Percentiles rank a stretch among this genome's conserved stretches.
Evolutionary conservation across 2,797 vertebrate genomes (phyloP).

Genomic region (Schizopygopsis pylzovi): DNA sequence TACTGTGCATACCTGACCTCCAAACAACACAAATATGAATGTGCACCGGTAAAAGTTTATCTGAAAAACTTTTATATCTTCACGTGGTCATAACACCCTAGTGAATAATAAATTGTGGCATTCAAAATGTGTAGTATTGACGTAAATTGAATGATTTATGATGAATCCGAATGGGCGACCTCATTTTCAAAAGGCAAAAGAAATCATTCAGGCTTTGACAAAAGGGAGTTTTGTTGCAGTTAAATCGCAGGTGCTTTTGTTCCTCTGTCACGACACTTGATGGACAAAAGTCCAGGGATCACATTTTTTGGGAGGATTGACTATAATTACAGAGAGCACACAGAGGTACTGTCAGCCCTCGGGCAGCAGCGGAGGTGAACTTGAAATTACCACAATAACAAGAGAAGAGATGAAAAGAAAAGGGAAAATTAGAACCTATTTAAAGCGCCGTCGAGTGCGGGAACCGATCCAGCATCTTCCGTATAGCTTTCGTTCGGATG

Average conservation of each 20-base stretch:
- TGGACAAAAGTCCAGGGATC: conserved; percentile 39
- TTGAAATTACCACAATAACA: conserved; percentile 17
- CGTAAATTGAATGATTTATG: conserved; percentile 35
- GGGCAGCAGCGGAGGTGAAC: conserved; percentile 21
- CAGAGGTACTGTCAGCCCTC: conserved; percentile 39
- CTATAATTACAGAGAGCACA: conserved; percentile 36
- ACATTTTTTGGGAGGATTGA: conserved; percentile 36
- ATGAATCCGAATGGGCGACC: conserved; percentile 26
- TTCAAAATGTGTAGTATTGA: not conserved
- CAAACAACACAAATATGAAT: not conserved
- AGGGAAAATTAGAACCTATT: conserved; percentile 19
- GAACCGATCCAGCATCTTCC: conserved; percentile 3
- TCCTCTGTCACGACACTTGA: conserved; percentile 49
- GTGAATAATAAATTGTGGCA: not conserved
- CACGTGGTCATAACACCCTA: not conserved
- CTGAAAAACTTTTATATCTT: conserved; percentile 11
- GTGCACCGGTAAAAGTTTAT: not conserved
- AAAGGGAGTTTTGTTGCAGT: conserved; percentile 49
- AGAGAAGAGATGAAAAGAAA: conserved; percentile 10
- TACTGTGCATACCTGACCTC: not conserved
- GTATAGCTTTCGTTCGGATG: not conserved
- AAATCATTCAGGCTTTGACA: conserved; percentile 25
- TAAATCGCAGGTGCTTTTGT: conserved; percentile 45
- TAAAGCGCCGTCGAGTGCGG: conserved; percentile 1
- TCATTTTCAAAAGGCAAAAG: conserved; percentile 15